phyloP scores from a whole-genome alignment of 2,888 invertebrate species.

The Spatulosminthurus flaviceps region DNA sequence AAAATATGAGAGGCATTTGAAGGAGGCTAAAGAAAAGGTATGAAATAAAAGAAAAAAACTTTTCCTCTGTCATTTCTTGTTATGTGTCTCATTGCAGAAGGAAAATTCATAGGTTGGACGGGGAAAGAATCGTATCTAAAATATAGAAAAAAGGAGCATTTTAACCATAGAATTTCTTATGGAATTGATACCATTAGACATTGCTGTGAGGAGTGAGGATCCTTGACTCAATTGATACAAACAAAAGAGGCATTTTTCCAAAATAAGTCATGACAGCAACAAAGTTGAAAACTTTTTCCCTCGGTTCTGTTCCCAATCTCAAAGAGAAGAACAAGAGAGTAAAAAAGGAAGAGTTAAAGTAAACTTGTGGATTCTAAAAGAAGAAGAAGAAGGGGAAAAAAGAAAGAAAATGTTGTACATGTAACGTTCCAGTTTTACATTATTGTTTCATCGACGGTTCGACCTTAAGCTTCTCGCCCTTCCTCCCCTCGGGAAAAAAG shows the following conservation, averaged over 20 bases:
- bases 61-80: too few species aligned
- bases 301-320: neutral
- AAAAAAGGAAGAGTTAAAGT: neutral
- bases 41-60: too few species aligned
- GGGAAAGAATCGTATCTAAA: neutral
- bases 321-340: neutral
- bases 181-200: neutral
- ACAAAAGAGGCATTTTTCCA: conserved; percentile 4
- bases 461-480: neutral
- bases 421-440: neutral
- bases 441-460: neutral
- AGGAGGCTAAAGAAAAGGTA: too few species aligned
- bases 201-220: neutral
- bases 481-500: too few species aligned
- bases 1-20: too few species aligned
- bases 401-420: neutral
- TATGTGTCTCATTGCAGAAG: too few species aligned
- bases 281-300: conserved; percentile 18
- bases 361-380: neutral
- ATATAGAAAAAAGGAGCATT: too few species aligned
- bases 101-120: neutral
- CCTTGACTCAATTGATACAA: conserved; percentile 1
- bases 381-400: too few species aligned
- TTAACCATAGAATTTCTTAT: neutral
- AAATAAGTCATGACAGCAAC: conserved; percentile 5